Base-by-base conservation (phyloP, 2,797 vertebrate genomes). In the Centroberyx gerrardi region DNA sequence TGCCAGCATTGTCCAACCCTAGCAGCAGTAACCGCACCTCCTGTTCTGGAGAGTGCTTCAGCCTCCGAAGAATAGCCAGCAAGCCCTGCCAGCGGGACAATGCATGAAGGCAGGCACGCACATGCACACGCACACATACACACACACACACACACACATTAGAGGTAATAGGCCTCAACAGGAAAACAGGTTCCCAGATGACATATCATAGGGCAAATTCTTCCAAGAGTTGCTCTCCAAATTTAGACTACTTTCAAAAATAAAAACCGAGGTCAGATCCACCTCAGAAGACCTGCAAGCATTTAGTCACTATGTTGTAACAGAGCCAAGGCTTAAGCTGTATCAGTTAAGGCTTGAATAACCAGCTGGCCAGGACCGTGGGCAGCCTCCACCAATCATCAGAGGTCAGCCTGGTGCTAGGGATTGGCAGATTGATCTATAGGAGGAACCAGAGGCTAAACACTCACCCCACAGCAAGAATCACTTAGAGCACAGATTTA, bases 1-100 rank as follows among this genome's bases (percentile, higher is more conserved):
- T 98, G 71, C 97, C 97, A 28, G 97, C 95, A 90, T 99, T 99
- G 91, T 99, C 97, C 94, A 99, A 93, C 72, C 97, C 98, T 82
- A 99, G 95, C 87, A 99, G 93, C 86, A 98, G 96, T 81, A 99
- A 96, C 74, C 96, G 94, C 73, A 99, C 97, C 91, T 99, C 97
- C 94, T 97, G 97, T 66, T 99, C 98, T 58, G 97, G 97, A 69
- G 97, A 92, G 78, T 96, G 96, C 93, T 98, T 99, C 93, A 98
- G 89, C 89, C 97, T 96, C 64, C 97, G 96, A 56, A 99, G 91
- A 78, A 99, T 97, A 85, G 97, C 97, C 87, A 99, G 91, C 90
- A 99, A 94, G 92, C 98, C 97, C 98, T 99, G 59, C 59, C 60
- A 62, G 76, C 58, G 66, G 68, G 60, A 31, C 27, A 54, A 13